Base-by-base conservation (phyloP, 1,140 invertebrate genomes). In the Metaphire vulgaris region DNA sequence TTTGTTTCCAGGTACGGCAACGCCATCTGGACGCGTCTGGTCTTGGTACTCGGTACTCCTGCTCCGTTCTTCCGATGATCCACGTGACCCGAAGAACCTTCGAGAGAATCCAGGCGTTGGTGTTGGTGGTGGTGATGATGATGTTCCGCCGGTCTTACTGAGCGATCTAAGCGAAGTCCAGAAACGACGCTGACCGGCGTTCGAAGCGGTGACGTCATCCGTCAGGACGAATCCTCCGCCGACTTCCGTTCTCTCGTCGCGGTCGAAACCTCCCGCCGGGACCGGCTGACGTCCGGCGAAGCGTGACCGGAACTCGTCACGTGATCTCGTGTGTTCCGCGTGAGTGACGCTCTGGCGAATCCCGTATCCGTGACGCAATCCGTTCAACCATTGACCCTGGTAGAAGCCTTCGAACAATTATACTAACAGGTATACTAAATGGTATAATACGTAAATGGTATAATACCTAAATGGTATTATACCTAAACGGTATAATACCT, bases 301-400 rank as follows among this genome's bases (percentile, higher is more conserved):
- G 41, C 41, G 41, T 56, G 41, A 12, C 41, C 21, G 6, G 41
- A 56, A 56, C 41, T 6, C 88, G 81, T 91, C 89, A 76, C 86
- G 86, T 33, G 92, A 91, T 74, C 94, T 91, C 1, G 87, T 83
- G 12, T 88, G 88, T 69, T 84, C 79, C 64, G 95, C 95, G 87
- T 98, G 99, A 1, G 12, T 95, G 93, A 97, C 96, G 81, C 95
- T 97, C 70, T 93, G 93, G 56, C 97, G 89, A 28, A 99, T 96
- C 12, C 97, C 97, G 84, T 98, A 99, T 1, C 97, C 97, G 84
- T 99, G 97, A 56, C 97, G 90, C 90, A 97, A 93, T 0, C 97
- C 97, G 74, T 96, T 90, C 83, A 96, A 89, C 97, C 97, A 99
- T 90, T 99, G 97, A 78, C 97, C 97, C 87, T 98, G 96, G 87